Evolutionary conservation across 2,888 invertebrate species (phyloP).

Genomic region (Polyommatus iphigenia): DNA sequence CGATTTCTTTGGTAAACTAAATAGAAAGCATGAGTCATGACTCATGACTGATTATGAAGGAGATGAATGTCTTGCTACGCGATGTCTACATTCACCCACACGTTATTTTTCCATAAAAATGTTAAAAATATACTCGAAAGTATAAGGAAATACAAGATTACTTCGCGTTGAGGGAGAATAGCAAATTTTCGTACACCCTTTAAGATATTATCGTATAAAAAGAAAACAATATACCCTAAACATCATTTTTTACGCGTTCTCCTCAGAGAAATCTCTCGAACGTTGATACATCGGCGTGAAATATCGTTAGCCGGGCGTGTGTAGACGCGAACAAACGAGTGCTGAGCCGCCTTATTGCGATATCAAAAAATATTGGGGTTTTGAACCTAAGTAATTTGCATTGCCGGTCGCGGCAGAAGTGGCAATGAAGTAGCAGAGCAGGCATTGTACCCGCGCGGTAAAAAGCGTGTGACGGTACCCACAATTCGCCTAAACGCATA

Average conservation of each 20-base stretch:
- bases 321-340: not conserved
- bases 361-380: too few relatives aligned
- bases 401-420: too few relatives aligned
- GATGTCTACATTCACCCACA: not conserved
- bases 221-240: not conserved
- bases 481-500: too few relatives aligned
- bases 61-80: too few relatives aligned
- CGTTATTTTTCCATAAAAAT: not conserved
- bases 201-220: not conserved
- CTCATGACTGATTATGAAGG: too few relatives aligned
- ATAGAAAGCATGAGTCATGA: too few relatives aligned
- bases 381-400: too few relatives aligned
- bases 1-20: too few relatives aligned
- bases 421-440: too few relatives aligned
- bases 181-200: not conserved
- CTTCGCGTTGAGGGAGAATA: not conserved
- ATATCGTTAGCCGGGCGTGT: not conserved
- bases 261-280: constrained; percentile 5
- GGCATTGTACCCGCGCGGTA: too few relatives aligned
- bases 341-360: not conserved
- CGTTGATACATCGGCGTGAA: constrained; percentile 2
- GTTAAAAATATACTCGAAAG: not conserved
- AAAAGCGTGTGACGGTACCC: too few relatives aligned
- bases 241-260: constrained; percentile 1
- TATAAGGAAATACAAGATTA: not conserved